These are phyloP conservation scores for Lepus timidus DNA, from an alignment of 2,113 vertebrate species.

Conservation along the genomic window DNA sequence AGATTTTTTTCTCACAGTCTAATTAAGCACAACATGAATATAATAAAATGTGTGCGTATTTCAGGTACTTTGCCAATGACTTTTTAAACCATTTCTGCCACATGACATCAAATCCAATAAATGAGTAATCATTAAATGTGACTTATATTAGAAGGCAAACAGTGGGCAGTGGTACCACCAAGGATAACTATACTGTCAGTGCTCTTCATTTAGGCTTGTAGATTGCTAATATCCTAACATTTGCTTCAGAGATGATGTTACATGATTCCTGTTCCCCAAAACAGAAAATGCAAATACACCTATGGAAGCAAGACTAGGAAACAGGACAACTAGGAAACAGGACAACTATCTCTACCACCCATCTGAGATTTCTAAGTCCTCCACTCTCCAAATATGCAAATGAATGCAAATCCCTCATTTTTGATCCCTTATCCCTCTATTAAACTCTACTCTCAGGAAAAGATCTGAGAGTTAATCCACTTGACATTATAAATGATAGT, in stretches of 20 bases:
- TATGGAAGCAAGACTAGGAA: background rate
- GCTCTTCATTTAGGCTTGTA: background rate
- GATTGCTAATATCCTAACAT: background rate
- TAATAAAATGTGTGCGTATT: background rate
- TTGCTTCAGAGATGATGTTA: background rate
- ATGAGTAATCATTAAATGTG: background rate
- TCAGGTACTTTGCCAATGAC: background rate
- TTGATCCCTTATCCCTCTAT: background rate
- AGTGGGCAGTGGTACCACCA: too few species aligned
- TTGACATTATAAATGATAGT: background rate
- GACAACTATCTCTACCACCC: background rate
- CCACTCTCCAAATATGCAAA: background rate
- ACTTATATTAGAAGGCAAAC: background rate
- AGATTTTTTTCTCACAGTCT: background rate
- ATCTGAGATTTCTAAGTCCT: background rate
- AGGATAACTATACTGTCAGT: background rate
- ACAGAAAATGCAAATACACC: background rate
- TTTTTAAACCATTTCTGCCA: conserved; percentile 5
- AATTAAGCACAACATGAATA: background rate
- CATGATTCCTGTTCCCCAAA: background rate
- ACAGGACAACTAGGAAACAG: background rate
- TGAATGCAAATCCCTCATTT: conserved; percentile 6
- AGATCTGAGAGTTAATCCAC: background rate
- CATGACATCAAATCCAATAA: background rate
- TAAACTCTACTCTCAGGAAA: conserved; percentile 7